Evolutionary conservation across 2,888 invertebrate genomes (phyloP).

Genomic region (Keiferia lycopersicella): DNA sequence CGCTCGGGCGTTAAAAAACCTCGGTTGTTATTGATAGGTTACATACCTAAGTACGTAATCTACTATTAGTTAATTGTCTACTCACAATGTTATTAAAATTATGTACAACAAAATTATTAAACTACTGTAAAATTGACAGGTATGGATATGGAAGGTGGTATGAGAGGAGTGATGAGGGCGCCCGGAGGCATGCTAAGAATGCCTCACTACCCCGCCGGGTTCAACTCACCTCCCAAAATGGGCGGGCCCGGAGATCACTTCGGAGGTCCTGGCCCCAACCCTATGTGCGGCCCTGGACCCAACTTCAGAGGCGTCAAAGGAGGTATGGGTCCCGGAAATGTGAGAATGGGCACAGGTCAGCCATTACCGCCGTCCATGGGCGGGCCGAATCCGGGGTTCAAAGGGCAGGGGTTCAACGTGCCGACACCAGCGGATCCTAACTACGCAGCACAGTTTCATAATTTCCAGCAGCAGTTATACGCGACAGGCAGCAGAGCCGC

Average conservation of each 20-base stretch:
- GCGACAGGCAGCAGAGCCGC: constrained; percentile 84
- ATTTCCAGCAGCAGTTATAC: constrained; percentile 97
- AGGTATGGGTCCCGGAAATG: constrained; percentile 59
- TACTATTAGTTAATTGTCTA: too few species aligned
- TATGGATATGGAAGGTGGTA: constrained; percentile 76
- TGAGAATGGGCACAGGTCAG: constrained; percentile 81
- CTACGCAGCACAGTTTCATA: constrained; percentile 97
- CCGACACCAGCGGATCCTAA: constrained; percentile 94
- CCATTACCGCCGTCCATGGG: constrained; percentile 91
- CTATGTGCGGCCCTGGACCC: constrained; percentile 62
- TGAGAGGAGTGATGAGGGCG: constrained; percentile 75
- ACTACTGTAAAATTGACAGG: too few species aligned
- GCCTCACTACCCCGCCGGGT: constrained; percentile 74
- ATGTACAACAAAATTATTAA: too few species aligned
- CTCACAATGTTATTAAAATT: too few species aligned
- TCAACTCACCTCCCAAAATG: constrained; percentile 75
- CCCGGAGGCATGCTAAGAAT: constrained; percentile 67
- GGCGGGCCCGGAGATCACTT: constrained; percentile 60
- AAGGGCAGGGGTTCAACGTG: constrained; percentile 90
- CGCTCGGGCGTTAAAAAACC: too few species aligned
- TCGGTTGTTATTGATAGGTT: too few species aligned
- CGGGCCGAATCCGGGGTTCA: constrained; percentile 84
- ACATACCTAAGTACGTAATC: too few species aligned
- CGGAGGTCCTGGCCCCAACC: constrained; percentile 46
- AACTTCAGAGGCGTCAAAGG: constrained; percentile 69